Evolutionary conservation across 2,113 vertebrate species (phyloP), one percentile per base, ranked within the genome.

Genomic region (Trichechus manatus): DNA sequence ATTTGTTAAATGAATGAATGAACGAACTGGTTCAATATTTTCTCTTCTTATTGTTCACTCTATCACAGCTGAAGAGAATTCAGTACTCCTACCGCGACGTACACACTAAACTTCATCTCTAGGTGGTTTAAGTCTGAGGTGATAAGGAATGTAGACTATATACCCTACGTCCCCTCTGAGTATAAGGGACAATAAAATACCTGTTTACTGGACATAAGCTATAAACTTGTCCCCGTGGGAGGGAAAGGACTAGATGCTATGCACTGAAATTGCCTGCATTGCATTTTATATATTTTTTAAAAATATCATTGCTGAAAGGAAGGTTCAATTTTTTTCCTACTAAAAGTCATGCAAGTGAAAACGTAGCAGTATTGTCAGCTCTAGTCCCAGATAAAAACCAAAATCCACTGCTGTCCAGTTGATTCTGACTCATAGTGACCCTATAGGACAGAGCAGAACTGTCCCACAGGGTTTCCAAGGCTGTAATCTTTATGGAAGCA

Each of bases 291-390:
- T 20, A n/a, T 6, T 64, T 85, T 36, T 31, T 29, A 87, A 70
- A 59, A 79, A 42, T 22, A 29, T 80, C 56, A 23, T 9, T 83
- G 22, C 79, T 61, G n/a, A 87, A 72, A 72, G 27, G 29, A 93
- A 29, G 3, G 13, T 53, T 81, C 33, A 27, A 95, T 95, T 97
- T 90, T 91, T 87, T 50, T 33, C 42, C 89, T 61, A 22, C 29
- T 79, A 94, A 96, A 97, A 96, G 95, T 83, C 85, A 1, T 68
- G 87, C 66, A 80, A 95, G 19, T 63, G 91, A 94, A 98, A 97
- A 90, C 87, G 53, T 93, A 88, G 78, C 75, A 95, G 90, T 84
- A 68, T 53, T 80, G 56, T 91, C 36, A 0, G 84, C 81, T 93
- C 84, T 92, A 87, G 94, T 50, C 79, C 81, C 92, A 96, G 96